Evolutionary conservation across 92 coral and sea anemone species (phyloP), one percentile per base, ranked within the genome.

Genomic region (Porites evermanni): DNA sequence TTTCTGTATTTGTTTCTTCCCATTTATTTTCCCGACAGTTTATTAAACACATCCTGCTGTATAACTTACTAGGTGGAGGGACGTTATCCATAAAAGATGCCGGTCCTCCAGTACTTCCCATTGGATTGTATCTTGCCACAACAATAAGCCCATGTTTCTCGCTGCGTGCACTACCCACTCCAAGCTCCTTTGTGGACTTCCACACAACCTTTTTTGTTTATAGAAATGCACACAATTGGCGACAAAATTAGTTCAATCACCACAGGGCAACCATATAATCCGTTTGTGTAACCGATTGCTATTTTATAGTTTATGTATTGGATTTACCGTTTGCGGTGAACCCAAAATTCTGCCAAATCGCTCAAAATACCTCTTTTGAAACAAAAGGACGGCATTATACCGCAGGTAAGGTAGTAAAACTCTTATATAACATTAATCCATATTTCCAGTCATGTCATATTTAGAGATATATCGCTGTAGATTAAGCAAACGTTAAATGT

Each of bases 51-150:
- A n/a, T 47, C 24, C 24, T 63, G n/a, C 21, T 14, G 18, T 63
- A 3, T 1, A 76, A 75, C 88, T 78, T 47, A 84, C 85, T 70
- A 78, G 89, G 18, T 14, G 92, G 85, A 63, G 20, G 47, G 19
- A 89, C 88, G 77, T 84, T 89, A 24, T 77, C 64, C 3, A 84
- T 29, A 52, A 83, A 84, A 24, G 80, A 77, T 8, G 75, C 20
- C 17, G 74, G 67, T 53, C 88, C 92, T n/a, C 78, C 84, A 17
- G 92, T 84, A 53, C 87, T 76, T 8, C 92, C 92, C 71, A 89
- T 84, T 29, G 92, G 92, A 13, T 68, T 72, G 58, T 89, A 89
- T 70, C 92, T 79, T 63, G 92, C 92, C 19, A 89, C 92, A 12
- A 89, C 67, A 56, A 89, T 84, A 18, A 78, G 16, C 16, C 92